These are phyloP conservation scores for Prionailurus viverrinus DNA, from an alignment of 2,113 vertebrate genomes.

Conservation along the genomic window DNA sequence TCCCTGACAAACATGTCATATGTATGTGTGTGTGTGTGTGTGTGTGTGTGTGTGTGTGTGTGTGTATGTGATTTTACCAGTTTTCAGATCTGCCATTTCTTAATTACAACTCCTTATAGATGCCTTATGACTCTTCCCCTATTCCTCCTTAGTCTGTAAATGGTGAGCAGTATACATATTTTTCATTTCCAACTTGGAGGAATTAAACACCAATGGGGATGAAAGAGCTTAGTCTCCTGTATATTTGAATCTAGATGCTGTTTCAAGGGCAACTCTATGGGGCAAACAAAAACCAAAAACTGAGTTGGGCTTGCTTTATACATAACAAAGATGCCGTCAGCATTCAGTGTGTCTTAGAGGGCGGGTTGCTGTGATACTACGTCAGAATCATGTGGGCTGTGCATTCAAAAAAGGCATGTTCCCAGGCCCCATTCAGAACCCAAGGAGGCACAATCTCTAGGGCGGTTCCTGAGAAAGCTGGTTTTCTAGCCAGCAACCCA, in stretches of 20 bases:
- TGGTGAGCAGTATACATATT: neutral
- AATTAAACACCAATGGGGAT: neutral
- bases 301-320: neutral
- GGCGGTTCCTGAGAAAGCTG: neutral
- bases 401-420: neutral
- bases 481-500: neutral
- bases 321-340: neutral
- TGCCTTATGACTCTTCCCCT: neutral
- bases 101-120: neutral
- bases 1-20: fast-evolving
- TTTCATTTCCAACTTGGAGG: neutral
- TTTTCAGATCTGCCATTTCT: neutral
- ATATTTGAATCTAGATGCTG: neutral
- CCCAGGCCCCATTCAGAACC: neutral
- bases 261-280: conserved; percentile 9
- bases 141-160: neutral
- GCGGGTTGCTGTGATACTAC: neutral
- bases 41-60: neutral
- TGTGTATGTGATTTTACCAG: neutral
- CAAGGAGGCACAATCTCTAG: neutral
- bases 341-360: neutral
- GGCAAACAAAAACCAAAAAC: neutral
- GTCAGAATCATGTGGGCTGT: neutral
- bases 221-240: neutral
- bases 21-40: no score